phyloP scores from a whole-genome alignment of 64 coral and sea anemone species.

The Acropora tenuis region DNA sequence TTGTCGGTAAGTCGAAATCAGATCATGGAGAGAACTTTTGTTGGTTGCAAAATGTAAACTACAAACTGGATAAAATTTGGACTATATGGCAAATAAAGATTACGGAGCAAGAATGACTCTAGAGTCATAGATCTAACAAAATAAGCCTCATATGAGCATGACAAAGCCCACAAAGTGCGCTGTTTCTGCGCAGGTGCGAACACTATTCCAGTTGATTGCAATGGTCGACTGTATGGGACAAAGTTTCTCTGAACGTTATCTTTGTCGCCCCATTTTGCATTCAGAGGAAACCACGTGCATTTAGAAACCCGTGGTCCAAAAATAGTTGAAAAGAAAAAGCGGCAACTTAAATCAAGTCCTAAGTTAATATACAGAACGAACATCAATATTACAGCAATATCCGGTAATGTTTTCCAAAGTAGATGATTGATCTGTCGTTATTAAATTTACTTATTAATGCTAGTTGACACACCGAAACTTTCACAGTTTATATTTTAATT shows the following conservation, averaged over 20 bases:
- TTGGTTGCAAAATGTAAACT: too few species aligned
- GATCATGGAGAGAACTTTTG: neutral
- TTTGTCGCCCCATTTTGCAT: too few species aligned
- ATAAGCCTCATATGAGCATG: too few species aligned
- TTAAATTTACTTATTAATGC: conserved; percentile 4
- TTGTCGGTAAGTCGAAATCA: conserved; percentile 3
- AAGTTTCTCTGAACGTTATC: too few species aligned
- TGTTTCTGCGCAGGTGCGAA: too few species aligned
- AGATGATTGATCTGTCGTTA: conserved; percentile 22
- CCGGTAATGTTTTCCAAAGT: neutral
- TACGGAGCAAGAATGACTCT: neutral
- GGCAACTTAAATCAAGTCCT: neutral
- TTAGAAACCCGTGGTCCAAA: too few species aligned
- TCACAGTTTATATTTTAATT: neutral
- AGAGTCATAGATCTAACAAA: neutral
- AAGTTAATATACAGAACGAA: neutral
- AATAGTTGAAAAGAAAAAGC: neutral
- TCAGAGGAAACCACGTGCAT: too few species aligned
- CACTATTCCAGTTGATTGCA: too few species aligned
- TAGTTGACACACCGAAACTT: conserved; percentile 3
- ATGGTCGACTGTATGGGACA: too few species aligned
- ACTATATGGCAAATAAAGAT: too few species aligned
- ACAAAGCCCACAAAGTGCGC: too few species aligned
- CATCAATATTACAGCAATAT: neutral
- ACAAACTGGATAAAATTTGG: too few species aligned